Percentiles rank a stretch among this genome's conserved stretches.
phyloP scores from a whole-genome alignment of 2,113 vertebrate genomes.

The Gopherus evgoodei region DNA sequence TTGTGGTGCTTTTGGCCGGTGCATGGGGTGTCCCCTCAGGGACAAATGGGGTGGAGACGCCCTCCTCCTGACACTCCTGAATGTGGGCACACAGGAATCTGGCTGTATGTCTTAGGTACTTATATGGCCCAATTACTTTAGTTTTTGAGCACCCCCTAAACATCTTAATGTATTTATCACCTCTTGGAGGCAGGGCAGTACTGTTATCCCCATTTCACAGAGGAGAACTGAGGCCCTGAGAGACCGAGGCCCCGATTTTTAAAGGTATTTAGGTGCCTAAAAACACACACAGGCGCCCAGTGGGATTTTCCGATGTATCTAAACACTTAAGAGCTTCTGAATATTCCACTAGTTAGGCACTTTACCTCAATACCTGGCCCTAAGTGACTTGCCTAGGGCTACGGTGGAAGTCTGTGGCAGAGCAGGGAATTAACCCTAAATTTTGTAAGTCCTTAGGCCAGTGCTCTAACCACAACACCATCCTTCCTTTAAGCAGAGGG shows the following conservation, averaged over 20 bases:
- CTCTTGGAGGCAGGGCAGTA: neutral
- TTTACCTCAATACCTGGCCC: neutral
- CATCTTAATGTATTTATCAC: neutral
- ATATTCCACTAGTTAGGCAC: neutral
- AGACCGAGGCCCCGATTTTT: neutral
- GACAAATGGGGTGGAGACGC: neutral
- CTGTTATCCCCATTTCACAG: neutral
- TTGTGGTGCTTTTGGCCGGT: neutral
- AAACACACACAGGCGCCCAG: fast-evolving
- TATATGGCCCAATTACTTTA: neutral
- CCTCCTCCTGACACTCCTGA: neutral
- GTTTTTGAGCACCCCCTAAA: neutral
- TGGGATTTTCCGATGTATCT: neutral
- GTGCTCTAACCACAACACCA: too few species aligned
- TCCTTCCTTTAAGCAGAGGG: neutral
- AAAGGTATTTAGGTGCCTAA: neutral
- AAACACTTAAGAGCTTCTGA: fast-evolving
- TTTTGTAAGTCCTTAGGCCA: neutral
- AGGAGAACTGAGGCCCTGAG: neutral
- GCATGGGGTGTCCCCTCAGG: neutral
- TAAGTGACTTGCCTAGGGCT: neutral
- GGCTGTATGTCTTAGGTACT: neutral
- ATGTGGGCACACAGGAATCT: neutral
- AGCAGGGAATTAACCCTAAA: neutral
- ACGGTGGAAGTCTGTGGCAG: fast-evolving